These are phyloP conservation scores for Heliopora coerulea DNA, from an alignment of 92 coral and sea anemone genomes.

Conservation along the genomic window DNA sequence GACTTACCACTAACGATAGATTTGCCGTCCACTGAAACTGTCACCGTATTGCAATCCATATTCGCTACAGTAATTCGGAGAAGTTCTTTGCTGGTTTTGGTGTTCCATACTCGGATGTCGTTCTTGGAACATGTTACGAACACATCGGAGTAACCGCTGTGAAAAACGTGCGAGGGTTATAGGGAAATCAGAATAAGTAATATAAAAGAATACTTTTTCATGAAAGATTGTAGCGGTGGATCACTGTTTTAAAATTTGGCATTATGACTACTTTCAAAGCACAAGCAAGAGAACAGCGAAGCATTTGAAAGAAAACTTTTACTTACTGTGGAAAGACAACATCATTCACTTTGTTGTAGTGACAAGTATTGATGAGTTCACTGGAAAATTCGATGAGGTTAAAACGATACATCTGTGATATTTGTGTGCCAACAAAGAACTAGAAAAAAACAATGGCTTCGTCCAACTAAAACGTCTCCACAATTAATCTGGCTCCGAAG, in stretches of 20 bases:
- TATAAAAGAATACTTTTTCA: no score
- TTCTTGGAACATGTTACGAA: slow-evolving; percentile 79
- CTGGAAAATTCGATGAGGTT: slow-evolving; percentile 63
- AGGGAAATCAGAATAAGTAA: no score
- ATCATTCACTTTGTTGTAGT: slow-evolving; percentile 75
- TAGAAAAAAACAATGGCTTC: slow-evolving; percentile 20
- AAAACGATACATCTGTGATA: slow-evolving; percentile 85
- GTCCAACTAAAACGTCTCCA: neutral
- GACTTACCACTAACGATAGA: slow-evolving; percentile 87
- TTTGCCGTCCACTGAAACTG: slow-evolving; percentile 68
- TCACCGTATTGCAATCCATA: slow-evolving; percentile 89
- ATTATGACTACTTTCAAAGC: no score
- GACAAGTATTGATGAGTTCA: slow-evolving; percentile 84
- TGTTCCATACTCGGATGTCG: slow-evolving; percentile 91
- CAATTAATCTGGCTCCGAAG: no score
- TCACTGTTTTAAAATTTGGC: no score
- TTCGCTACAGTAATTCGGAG: slow-evolving; percentile 82
- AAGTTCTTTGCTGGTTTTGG: slow-evolving; percentile 80
- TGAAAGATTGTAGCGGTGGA: no score
- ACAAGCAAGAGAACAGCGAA: no score
- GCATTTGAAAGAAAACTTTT: neutral
- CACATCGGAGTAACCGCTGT: slow-evolving; percentile 80
- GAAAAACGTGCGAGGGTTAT: no score
- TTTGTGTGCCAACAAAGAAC: slow-evolving; percentile 91
- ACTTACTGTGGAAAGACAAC: slow-evolving; percentile 93